Percentiles rank a stretch among this genome's conserved stretches.
Evolutionary conservation across 2,888 invertebrate species (phyloP).

Genomic region (Charanyca ferruginea): DNA sequence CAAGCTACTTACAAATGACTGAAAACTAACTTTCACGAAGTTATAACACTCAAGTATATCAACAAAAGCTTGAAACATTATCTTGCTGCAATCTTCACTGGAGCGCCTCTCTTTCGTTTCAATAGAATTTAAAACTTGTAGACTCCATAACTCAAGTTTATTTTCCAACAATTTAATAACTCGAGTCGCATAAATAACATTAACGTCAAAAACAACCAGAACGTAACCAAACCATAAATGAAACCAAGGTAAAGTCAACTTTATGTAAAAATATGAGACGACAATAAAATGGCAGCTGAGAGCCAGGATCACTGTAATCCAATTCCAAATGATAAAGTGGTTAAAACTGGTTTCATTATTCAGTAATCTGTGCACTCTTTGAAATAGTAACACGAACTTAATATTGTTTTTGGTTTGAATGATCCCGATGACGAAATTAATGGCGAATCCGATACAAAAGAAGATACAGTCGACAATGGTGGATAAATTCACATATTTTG

Average conservation of each 20-base stretch:
- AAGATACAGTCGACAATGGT: neutral
- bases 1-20: conserved; percentile 10
- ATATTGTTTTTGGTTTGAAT: conserved; percentile 6
- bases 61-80: conserved; percentile 24
- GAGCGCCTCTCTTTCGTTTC: too few species aligned
- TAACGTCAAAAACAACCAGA: conserved; percentile 14
- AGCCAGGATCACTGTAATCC: conserved; percentile 1
- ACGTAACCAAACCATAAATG: neutral
- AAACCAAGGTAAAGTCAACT: neutral
- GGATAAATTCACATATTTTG: neutral
- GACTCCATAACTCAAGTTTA: conserved; percentile 26
- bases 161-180: conserved; percentile 5
- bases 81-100: neutral
- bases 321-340: conserved; percentile 20
- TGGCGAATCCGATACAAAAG: conserved; percentile 11
- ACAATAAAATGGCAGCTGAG: neutral
- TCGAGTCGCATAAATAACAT: conserved; percentile 17
- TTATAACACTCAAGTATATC: conserved; percentile 22
- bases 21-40: neutral
- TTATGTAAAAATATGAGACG: neutral
- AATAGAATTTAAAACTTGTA: neutral
- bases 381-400: conserved; percentile 21
- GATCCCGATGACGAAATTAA: conserved; percentile 6
- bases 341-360: conserved; percentile 6
- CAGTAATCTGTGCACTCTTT: conserved; percentile 25